Evolutionary conservation across 2,113 vertebrate species (phyloP).

Genomic region (Callipepla californica): DNA sequence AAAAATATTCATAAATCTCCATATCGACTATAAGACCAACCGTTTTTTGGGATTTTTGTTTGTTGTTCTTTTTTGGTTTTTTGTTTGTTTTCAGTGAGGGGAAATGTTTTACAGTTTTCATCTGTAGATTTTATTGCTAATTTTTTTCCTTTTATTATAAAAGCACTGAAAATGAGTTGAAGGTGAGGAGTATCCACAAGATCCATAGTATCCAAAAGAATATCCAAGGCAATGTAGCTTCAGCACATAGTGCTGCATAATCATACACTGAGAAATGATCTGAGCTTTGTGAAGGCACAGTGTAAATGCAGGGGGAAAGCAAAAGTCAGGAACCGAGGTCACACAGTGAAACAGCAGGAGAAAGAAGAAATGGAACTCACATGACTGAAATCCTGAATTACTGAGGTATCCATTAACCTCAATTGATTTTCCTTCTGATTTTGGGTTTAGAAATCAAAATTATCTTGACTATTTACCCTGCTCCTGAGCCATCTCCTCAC

Average conservation of each 20-base stretch:
- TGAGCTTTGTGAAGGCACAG: neutral
- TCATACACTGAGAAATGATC: neutral
- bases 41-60: neutral
- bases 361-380: neutral
- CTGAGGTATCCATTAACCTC: neutral
- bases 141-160: neutral
- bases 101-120: neutral
- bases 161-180: neutral
- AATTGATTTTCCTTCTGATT: neutral
- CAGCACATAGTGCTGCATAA: neutral
- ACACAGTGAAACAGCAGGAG: accelerated
- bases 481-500: neutral
- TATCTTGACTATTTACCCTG: neutral
- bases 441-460: neutral
- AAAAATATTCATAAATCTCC: neutral
- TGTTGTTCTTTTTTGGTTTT: neutral
- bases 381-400: accelerated
- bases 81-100: neutral
- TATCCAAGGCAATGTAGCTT: neutral
- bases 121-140: neutral
- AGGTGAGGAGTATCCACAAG: too few relatives aligned
- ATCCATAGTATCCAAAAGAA: neutral
- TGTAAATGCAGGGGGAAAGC: neutral
- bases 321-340: neutral
- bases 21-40: too few relatives aligned